phyloP scores from a whole-genome alignment of 2,797 vertebrate species.

The Spinus olivaceus region DNA sequence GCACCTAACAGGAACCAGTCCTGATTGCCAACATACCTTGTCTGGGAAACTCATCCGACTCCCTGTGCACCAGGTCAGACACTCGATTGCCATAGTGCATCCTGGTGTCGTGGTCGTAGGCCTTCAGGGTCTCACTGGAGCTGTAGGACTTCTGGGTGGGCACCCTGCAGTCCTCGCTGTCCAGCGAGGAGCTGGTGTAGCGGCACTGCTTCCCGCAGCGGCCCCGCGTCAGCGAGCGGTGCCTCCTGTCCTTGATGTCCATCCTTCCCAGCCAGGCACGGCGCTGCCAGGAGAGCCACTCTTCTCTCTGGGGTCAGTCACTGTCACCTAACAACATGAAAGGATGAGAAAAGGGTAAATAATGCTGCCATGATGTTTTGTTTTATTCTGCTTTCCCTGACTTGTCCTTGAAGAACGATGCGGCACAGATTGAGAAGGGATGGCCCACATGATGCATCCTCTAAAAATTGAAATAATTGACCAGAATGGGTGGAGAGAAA shows the following conservation, averaged over 20 bases:
- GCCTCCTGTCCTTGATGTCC: conserved; percentile 93
- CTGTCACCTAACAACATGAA: conserved; percentile 56
- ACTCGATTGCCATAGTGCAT: conserved; percentile 92
- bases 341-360: background rate
- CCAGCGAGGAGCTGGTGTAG: conserved; percentile 91
- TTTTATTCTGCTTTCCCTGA: background rate
- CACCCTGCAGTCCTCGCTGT: conserved; percentile 90
- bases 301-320: background rate
- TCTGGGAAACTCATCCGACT: conserved; percentile 93
- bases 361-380: background rate
- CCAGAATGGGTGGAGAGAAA: background rate
- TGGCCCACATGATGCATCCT: background rate
- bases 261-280: conserved; percentile 66
- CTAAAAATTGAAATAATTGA: conserved; percentile 13
- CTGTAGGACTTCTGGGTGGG: conserved; percentile 98
- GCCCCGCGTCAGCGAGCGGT: conserved; percentile 90
- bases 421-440: background rate
- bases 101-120: conserved; percentile 93
- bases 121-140: conserved; percentile 97
- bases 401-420: background rate
- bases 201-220: conserved; percentile 90
- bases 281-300: background rate
- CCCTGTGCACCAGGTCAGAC: conserved; percentile 92
- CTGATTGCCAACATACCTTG: conserved; percentile 81
- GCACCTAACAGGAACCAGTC: background rate